phyloP scores from a whole-genome alignment of 2,888 invertebrate species.

The Sinelater perroti region DNA sequence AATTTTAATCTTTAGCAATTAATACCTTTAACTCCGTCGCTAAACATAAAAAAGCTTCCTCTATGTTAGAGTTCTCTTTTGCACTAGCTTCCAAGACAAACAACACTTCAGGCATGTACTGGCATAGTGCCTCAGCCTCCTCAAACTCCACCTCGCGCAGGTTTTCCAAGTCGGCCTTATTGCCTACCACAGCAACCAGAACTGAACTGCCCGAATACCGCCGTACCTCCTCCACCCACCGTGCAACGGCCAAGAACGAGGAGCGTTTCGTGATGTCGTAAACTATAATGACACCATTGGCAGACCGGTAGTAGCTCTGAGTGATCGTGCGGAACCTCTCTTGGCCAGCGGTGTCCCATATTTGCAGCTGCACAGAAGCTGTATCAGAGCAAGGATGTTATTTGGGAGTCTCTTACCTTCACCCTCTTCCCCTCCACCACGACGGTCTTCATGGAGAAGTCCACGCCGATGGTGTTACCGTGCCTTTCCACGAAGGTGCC shows the following conservation, averaged over 20 bases:
- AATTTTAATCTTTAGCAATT: slow-evolving; percentile 26
- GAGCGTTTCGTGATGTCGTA: slow-evolving; percentile 95
- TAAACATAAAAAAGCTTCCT: slow-evolving; percentile 85
- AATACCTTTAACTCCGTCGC: slow-evolving; percentile 86
- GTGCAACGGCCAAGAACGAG: slow-evolving; percentile 88
- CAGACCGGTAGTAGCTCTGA: slow-evolving; percentile 96
- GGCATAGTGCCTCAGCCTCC: slow-evolving; percentile 87
- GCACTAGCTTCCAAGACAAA: slow-evolving; percentile 90
- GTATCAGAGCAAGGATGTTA: not conserved
- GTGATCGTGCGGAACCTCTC: slow-evolving; percentile 97
- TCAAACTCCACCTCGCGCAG: slow-evolving; percentile 85
- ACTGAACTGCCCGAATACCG: slow-evolving; percentile 93
- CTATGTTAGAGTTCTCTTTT: slow-evolving; percentile 90
- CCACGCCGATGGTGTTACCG: slow-evolving; percentile 96
- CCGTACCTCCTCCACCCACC: slow-evolving; percentile 96
- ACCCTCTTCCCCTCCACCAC: slow-evolving; percentile 93
- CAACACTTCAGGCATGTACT: slow-evolving; percentile 86
- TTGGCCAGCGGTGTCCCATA: slow-evolving; percentile 98
- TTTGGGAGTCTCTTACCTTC: slow-evolving; percentile 72
- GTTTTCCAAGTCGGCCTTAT: slow-evolving; percentile 86
- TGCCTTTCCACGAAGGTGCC: slow-evolving; percentile 95
- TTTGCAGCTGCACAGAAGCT: slow-evolving; percentile 78
- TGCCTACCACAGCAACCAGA: slow-evolving; percentile 89
- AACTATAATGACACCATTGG: slow-evolving; percentile 96
- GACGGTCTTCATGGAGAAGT: slow-evolving; percentile 98